Percentiles rank a stretch among this genome's conserved stretches.
Evolutionary conservation across 2,888 invertebrate species (phyloP).

Genomic region (Netelia melanura): DNA sequence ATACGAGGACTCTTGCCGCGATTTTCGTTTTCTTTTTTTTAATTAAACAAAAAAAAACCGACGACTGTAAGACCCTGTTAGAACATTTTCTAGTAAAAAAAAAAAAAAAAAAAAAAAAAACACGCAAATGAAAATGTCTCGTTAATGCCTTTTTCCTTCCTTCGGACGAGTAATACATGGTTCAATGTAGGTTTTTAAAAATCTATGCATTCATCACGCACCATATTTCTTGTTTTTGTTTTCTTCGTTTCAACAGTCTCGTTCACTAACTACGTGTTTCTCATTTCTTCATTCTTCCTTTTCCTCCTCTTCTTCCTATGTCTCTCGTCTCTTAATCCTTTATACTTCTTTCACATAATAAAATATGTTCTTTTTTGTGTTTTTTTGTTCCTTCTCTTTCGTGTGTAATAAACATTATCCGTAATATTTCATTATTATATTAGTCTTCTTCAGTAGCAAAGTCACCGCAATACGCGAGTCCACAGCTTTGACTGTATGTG

Average conservation of each 20-base stretch:
- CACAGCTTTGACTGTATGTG: conserved; percentile 75
- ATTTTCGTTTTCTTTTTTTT: conserved; percentile 37
- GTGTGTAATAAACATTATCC: conserved; percentile 81
- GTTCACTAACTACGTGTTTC: conserved; percentile 72
- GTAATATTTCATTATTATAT: conserved; percentile 80
- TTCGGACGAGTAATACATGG: conserved; percentile 58
- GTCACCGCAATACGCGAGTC: conserved; percentile 76
- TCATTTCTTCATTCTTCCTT: conserved; percentile 62
- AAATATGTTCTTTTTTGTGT: conserved; percentile 77
- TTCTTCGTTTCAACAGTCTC: conserved; percentile 64
- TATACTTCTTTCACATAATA: conserved; percentile 82
- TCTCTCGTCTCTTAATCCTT: conserved; percentile 76
- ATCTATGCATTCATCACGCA: conserved; percentile 65
- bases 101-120: conserved; percentile 16
- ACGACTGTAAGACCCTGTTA: conserved; percentile 47
- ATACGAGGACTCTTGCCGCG: conserved; percentile 3
- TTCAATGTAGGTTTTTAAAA: conserved; percentile 59
- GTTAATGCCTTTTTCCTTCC: conserved; percentile 58
- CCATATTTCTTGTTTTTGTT: conserved; percentile 30
- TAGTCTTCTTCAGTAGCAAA: conserved; percentile 82
- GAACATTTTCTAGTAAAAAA: conserved; percentile 59
- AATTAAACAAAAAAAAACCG: conserved; percentile 19
- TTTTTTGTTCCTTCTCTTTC: conserved; percentile 57
- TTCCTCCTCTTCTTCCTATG: conserved; percentile 29
- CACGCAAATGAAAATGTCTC: conserved; percentile 69